These are phyloP conservation scores for Phalera bucephala DNA, from an alignment of 2,888 invertebrate species.

Conservation along the genomic window DNA sequence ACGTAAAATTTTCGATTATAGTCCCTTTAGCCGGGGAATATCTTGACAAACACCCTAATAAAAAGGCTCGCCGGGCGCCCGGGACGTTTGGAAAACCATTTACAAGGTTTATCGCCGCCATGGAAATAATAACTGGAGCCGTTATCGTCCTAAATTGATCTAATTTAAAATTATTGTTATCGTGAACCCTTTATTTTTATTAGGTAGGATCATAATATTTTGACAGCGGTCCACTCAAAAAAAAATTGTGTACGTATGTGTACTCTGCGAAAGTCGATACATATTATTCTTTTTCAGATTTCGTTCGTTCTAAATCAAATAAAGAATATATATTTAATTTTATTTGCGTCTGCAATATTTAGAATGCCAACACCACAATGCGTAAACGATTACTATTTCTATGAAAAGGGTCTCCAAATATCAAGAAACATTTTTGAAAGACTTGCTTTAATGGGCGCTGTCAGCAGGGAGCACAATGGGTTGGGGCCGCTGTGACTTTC, in stretches of 20 bases:
- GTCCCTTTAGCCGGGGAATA: conserved; percentile 69
- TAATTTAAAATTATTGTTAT: conserved; percentile 82
- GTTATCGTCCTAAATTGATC: conserved; percentile 80
- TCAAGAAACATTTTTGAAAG: too few species aligned
- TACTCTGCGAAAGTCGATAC: too few species aligned
- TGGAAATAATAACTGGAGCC: conserved; percentile 81
- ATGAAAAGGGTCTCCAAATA: too few species aligned
- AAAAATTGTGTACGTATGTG: too few species aligned
- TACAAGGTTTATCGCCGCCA: conserved; percentile 80
- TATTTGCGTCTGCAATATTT: too few species aligned
- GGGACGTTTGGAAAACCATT: conserved; percentile 80
- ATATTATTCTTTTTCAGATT: too few species aligned
- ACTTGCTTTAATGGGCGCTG: conserved; percentile 1
- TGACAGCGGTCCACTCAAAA: conserved; percentile 45
- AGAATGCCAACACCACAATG: too few species aligned
- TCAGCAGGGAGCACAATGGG: conserved; percentile 7
- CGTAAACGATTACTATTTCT: too few species aligned
- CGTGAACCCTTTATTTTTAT: conserved; percentile 77
- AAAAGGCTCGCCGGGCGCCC: conserved; percentile 73
- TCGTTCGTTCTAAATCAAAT: too few species aligned
- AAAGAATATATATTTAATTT: too few species aligned
- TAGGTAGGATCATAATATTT: conserved; percentile 66
- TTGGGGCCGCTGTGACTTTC: conserved; percentile 2
- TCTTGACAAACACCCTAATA: conserved; percentile 81
- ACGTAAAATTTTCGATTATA: conserved; percentile 76